A percentile compares a stretch with the other conserved stretches of the same genome.
Evolutionary conservation across 2,888 invertebrate species (phyloP).

Genomic region (Eupsilia transversa): DNA sequence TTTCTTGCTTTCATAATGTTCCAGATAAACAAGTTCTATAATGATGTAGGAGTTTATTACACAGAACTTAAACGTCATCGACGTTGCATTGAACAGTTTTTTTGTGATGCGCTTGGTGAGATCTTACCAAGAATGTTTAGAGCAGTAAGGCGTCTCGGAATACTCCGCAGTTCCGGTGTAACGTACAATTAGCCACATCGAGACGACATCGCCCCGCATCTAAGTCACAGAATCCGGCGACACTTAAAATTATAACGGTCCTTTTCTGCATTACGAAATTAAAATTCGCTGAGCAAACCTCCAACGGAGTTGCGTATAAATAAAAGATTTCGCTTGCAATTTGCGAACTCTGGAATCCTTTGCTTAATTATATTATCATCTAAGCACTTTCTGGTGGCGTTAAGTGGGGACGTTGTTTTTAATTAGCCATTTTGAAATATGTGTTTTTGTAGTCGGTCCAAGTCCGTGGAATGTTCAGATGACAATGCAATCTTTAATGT

Average conservation of each 20-base stretch:
- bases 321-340: constrained; percentile 79
- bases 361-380: constrained; percentile 81
- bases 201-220: background rate
- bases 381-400: constrained; percentile 71
- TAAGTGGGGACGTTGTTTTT: constrained; percentile 77
- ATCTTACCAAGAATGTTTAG: background rate
- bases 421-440: constrained; percentile 73
- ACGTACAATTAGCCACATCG: background rate
- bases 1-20: background rate
- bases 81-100: background rate
- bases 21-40: background rate
- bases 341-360: constrained; percentile 82
- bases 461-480: constrained; percentile 36
- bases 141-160: background rate
- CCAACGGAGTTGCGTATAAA: constrained; percentile 78
- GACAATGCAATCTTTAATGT: constrained; percentile 49
- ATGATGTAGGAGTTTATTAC: background rate
- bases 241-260: constrained; percentile 74
- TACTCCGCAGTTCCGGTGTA: background rate
- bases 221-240: constrained; percentile 54
- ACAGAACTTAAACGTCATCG: background rate
- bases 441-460: constrained; percentile 53
- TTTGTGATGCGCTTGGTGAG: background rate
- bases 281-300: constrained; percentile 83
- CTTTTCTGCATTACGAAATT: constrained; percentile 80